Evolutionary conservation across 1,140 invertebrate species (phyloP).

Genomic region (Plectrocnemia conspersa): DNA sequence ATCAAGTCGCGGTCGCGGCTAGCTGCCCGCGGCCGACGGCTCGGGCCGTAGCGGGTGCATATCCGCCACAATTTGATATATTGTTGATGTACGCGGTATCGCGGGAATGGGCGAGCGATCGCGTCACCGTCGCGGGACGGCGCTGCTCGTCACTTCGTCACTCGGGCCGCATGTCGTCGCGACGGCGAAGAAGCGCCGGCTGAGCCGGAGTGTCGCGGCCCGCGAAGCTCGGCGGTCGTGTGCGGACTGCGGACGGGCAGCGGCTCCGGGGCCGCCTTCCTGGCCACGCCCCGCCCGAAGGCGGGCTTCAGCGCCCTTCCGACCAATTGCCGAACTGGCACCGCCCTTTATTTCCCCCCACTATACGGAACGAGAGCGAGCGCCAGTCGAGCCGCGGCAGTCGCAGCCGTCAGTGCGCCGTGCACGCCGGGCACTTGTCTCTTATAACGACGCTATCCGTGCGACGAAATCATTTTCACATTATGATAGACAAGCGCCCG

Average conservation of each 20-base stretch:
- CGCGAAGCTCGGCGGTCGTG: slow-evolving; percentile 51
- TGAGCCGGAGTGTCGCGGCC: slow-evolving; percentile 47
- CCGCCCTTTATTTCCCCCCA: neutral
- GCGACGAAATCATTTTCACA: too few species aligned
- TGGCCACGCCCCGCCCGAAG: slow-evolving; percentile 28
- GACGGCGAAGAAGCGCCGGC: slow-evolving; percentile 16
- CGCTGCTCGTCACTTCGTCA: slow-evolving; percentile 30
- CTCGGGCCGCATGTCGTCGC: slow-evolving; percentile 4
- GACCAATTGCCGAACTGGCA: neutral
- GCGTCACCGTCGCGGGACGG: neutral
- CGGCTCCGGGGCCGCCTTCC: slow-evolving; percentile 37
- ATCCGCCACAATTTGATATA: too few species aligned
- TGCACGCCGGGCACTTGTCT: too few species aligned
- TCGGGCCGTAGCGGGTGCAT: neutral
- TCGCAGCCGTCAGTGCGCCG: neutral
- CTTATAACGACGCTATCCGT: too few species aligned
- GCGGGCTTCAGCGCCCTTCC: neutral
- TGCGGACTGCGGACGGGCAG: slow-evolving; percentile 46
- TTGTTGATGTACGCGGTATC: too few species aligned
- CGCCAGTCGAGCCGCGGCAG: neutral
- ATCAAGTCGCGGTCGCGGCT: too few species aligned
- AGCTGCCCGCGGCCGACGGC: slow-evolving; percentile 14
- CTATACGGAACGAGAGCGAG: slow-evolving; percentile 5
- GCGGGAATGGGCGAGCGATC: too few species aligned
- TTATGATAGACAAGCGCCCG: too few species aligned